phyloP scores from a whole-genome alignment of 37 sponge, comb jelly and placozoan species.

The Cliona cf. orientalis region DNA sequence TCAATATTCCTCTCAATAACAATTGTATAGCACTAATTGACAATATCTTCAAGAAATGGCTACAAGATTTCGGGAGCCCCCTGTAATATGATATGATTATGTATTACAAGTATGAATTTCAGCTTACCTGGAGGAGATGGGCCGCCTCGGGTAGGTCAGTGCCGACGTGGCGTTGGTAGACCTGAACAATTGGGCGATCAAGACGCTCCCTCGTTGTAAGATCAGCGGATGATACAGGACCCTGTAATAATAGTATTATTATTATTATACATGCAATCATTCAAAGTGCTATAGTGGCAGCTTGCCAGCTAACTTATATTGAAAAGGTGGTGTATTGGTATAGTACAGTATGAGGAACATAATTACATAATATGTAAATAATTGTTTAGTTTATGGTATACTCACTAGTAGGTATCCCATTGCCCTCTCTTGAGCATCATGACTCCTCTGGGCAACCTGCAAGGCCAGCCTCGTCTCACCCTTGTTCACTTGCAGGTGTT shows the following conservation, averaged over 20 bases:
- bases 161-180: conserved; percentile 79
- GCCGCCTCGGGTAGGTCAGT: conserved; percentile 84
- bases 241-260: conserved; percentile 34
- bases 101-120: neutral
- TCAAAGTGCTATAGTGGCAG: neutral
- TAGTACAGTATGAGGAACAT: too few species aligned
- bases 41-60: too few species aligned
- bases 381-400: neutral
- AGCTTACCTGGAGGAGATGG: conserved; percentile 30
- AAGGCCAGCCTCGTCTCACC: conserved; percentile 66
- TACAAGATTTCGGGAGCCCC: too few species aligned
- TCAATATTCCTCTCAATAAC: too few species aligned
- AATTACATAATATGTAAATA: neutral
- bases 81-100: neutral
- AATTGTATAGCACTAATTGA: too few species aligned
- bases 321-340: too few species aligned
- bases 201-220: conserved; percentile 71
- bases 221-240: conserved; percentile 67
- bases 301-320: neutral
- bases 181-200: conserved; percentile 70
- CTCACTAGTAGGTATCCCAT: conserved; percentile 77
- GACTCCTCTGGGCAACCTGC: conserved; percentile 43
- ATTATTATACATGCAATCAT: neutral
- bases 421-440: conserved; percentile 61
- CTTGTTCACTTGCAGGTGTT: conserved; percentile 72